These are phyloP conservation scores for Caenorhabditis sp. DNA, from an alignment of 2,888 invertebrate species.

Conservation along the genomic window DNA sequence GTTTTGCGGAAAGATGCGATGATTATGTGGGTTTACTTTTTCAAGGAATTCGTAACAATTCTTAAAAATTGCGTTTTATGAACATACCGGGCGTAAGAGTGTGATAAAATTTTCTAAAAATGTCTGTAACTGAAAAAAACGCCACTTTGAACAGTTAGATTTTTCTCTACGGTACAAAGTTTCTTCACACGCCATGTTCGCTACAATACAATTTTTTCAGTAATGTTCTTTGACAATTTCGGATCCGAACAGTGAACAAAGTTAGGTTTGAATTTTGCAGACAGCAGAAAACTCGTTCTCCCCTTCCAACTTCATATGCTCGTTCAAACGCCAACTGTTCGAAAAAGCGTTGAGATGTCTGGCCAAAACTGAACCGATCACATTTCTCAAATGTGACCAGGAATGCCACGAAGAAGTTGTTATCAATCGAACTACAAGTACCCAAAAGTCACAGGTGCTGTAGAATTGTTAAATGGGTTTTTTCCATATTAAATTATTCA, in stretches of 20 bases:
- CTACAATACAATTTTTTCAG: too few relatives aligned
- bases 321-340: slow-evolving; percentile 61
- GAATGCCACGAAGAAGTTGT: slow-evolving; percentile 58
- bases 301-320: slow-evolving; percentile 68
- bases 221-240: too few relatives aligned
- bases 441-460: slow-evolving; percentile 3
- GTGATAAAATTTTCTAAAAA: too few relatives aligned
- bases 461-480: background rate
- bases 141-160: too few relatives aligned
- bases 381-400: slow-evolving; percentile 68
- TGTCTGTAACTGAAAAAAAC: too few relatives aligned
- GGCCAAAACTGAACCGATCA: slow-evolving; percentile 61
- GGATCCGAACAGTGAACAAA: too few relatives aligned
- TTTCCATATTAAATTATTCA: slow-evolving; percentile 14
- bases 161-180: too few relatives aligned
- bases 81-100: too few relatives aligned
- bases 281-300: slow-evolving; percentile 67
- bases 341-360: slow-evolving; percentile 34
- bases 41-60: background rate
- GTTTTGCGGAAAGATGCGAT: slow-evolving; percentile 63
- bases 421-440: slow-evolving; percentile 1
- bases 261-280: slow-evolving; percentile 35
- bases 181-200: too few relatives aligned
- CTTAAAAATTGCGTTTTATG: too few relatives aligned
- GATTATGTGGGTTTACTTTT: slow-evolving; percentile 54